Conservation (phyloP, 2,888 invertebrate genomes). For the Nysson spinosus region DNA sequence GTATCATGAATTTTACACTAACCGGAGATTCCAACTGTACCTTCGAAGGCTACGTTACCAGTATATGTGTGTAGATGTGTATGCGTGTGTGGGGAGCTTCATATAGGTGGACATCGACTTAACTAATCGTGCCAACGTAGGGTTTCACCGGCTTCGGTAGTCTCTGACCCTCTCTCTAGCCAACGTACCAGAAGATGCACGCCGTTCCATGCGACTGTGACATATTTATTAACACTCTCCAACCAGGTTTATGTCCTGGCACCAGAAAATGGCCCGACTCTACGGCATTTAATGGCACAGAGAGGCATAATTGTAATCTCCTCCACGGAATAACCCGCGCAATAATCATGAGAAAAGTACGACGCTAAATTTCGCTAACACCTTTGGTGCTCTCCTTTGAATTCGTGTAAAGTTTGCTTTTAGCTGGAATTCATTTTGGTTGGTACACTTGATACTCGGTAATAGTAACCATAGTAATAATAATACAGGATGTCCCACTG, state of each 20-base stretch:
- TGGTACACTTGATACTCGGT: too few relatives aligned
- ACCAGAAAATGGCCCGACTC: not conserved
- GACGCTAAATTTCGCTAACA: too few relatives aligned
- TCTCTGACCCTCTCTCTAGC: slow-evolving; percentile 66
- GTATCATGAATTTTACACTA: too few relatives aligned
- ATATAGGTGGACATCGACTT: slow-evolving; percentile 74
- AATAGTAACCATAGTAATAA: too few relatives aligned
- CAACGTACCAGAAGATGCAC: slow-evolving; percentile 47
- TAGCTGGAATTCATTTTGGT: too few relatives aligned
- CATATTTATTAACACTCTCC: slow-evolving; percentile 52
- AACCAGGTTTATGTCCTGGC: slow-evolving; percentile 7
- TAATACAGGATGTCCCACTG: too few relatives aligned
- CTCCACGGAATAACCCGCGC: not conserved
- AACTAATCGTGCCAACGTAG: slow-evolving; percentile 70
- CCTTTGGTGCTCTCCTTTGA: too few relatives aligned
- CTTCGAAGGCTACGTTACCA: not conserved
- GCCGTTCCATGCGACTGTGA: slow-evolving; percentile 50
- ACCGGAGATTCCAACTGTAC: too few relatives aligned
- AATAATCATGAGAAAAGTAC: too few relatives aligned
- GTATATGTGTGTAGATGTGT: not conserved
- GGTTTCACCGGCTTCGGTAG: slow-evolving; percentile 74
- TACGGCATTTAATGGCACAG: not conserved
- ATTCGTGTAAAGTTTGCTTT: too few relatives aligned
- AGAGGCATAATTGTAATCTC: slow-evolving; percentile 15
- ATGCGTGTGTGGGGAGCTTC: slow-evolving; percentile 56